phyloP scores from a whole-genome alignment of 2,113 vertebrate species.

The Aspidoscelis tigris region DNA sequence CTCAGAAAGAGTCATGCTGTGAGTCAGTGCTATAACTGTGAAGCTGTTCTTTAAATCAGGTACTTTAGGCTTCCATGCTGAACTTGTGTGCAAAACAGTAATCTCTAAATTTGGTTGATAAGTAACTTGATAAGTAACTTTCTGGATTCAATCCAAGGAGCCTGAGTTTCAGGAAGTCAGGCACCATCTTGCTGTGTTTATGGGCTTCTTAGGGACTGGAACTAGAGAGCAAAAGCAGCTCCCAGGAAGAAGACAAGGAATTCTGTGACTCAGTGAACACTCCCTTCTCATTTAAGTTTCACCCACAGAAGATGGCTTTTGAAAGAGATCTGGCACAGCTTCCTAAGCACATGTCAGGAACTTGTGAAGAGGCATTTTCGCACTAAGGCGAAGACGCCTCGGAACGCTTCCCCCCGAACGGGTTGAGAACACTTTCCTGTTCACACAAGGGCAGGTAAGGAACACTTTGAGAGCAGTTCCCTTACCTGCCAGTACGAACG shows the following conservation, averaged over 20 bases:
- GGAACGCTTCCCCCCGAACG: too few species aligned
- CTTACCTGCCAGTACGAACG: too few species aligned
- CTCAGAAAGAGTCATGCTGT: background rate
- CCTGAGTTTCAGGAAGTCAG: background rate
- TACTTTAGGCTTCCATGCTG: background rate
- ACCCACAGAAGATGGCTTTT: background rate
- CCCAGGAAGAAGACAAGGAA: too few species aligned
- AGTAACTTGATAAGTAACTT: background rate
- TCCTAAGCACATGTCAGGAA: background rate
- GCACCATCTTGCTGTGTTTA: background rate
- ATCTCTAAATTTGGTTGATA: background rate
- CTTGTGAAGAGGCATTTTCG: too few species aligned
- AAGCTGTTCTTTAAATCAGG: background rate
- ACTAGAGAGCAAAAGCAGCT: background rate
- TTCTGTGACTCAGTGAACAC: background rate
- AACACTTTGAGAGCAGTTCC: too few species aligned
- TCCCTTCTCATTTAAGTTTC: background rate
- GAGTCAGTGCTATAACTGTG: background rate
- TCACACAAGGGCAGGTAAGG: too few species aligned
- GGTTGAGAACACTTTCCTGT: too few species aligned
- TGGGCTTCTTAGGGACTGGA: too few species aligned
- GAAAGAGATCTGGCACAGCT: background rate
- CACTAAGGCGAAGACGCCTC: too few species aligned
- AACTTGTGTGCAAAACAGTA: background rate
- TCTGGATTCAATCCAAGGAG: background rate